Evolutionary conservation across 92 coral and sea anemone genomes (phyloP), one percentile per base, ranked within the genome.

Genomic region (Siderastrea siderea): DNA sequence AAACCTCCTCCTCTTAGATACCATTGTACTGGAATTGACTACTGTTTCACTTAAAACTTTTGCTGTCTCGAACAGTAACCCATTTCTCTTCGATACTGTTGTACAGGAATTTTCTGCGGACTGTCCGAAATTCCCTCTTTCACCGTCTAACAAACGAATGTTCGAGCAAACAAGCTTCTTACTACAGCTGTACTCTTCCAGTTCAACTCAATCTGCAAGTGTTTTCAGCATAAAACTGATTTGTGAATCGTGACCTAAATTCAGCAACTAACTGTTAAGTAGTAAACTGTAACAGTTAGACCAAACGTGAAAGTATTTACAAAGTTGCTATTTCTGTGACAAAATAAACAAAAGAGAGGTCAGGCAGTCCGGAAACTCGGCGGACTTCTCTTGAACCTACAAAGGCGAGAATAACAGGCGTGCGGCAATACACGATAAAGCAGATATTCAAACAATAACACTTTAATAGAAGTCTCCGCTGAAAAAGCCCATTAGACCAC

Each of bases 401-500:
- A 19, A 51, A 61, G 53, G 26, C 10, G 44, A 6, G 69, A 47
- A 71, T 82, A 59, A 71, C n/a, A 26, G 60, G 70, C 1, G 62
- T 44, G 87, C 79, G 49, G 79, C 60, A 69, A 47, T 49, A 46
- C 12, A 38, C 64, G 80, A 83, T 84, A 49, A 84, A 84, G 87
- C 87, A 84, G 79, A 84, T 84, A 84, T 84, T 73, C 50, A 61
- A 44, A 82, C 80, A 84, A 73, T 73, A 74, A 58, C 59, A 47
- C 77, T 57, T 57, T 53, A 55, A 15, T 69, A 54, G 86, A 70
- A 54, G 26, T 59, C 50, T 69, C 69, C 54, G 51, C n/a, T 44
- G 72, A 19, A 59, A 43, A 71, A 47, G 61, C 14, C 47, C 68
- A 69, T 82, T 70, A 55, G 67, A 52, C 54, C 4, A 61, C 47